Conservation (phyloP, 2,888 invertebrate genomes). For the Stenodera caucasica region DNA sequence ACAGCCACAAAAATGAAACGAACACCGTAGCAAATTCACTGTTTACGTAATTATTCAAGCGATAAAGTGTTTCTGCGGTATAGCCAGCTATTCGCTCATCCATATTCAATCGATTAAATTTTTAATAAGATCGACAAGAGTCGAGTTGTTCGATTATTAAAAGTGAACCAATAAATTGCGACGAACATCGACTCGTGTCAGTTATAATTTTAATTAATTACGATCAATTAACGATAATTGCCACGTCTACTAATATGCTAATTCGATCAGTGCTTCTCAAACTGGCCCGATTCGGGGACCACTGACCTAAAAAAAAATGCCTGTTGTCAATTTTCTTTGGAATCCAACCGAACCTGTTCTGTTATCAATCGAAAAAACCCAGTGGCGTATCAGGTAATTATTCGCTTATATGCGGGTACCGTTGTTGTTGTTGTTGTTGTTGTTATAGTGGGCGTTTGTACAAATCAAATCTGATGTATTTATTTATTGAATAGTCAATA, state of each 20-base stretch:
- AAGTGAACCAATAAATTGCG: slow-evolving; percentile 23
- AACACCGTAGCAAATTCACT: background rate
- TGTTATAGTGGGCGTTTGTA: background rate
- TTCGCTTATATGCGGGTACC: background rate
- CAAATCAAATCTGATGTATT: slow-evolving; percentile 2
- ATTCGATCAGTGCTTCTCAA: no score
- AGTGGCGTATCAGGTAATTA: slow-evolving; percentile 1
- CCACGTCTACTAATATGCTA: slow-evolving; percentile 1
- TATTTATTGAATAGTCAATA: slow-evolving; percentile 7
- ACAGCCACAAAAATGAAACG: background rate
- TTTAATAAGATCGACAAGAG: slow-evolving; percentile 10
- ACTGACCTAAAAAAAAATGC: no score
- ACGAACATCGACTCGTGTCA: slow-evolving; percentile 22
- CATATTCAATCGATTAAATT: slow-evolving; percentile 21
- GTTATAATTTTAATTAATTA: slow-evolving; percentile 25
- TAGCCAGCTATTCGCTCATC: slow-evolving; percentile 11
- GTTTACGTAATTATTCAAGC: slow-evolving; percentile 10
- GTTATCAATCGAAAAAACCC: no score
- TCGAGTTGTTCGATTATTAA: slow-evolving; percentile 23
- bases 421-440: background rate
- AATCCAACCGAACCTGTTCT: no score
- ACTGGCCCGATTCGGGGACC: no score
- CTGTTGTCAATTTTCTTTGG: no score
- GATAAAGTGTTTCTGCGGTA: slow-evolving; percentile 15
- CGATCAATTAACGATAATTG: slow-evolving; percentile 21